These are phyloP conservation scores for Taurulus bubalis DNA, from an alignment of 2,113 vertebrate species.

Conservation along the genomic window DNA sequence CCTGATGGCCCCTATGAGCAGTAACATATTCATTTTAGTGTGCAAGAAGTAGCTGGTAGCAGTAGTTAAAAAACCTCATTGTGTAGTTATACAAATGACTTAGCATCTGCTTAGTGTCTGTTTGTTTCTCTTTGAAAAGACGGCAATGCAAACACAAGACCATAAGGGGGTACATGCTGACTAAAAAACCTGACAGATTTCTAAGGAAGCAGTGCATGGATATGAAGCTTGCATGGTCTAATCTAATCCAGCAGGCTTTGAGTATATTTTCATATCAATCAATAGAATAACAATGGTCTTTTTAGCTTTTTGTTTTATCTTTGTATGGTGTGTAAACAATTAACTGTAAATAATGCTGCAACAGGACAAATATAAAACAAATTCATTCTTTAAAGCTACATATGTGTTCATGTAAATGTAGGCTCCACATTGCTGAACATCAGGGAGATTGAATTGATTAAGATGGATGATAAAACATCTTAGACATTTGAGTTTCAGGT, in stretches of 20 bases:
- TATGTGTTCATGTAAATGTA: neutral
- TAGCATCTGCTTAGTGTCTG: neutral
- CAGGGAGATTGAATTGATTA: neutral
- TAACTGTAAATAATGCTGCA: neutral
- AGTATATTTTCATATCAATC: slow-evolving; percentile 23
- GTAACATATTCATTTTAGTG: slow-evolving; percentile 19
- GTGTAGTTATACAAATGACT: neutral
- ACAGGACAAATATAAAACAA: neutral
- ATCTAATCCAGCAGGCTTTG: slow-evolving; percentile 5
- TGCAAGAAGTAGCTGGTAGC: neutral
- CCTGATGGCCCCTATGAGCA: slow-evolving; percentile 43
- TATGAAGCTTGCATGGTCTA: neutral
- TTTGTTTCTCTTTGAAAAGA: slow-evolving; percentile 4
- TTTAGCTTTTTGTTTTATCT: slow-evolving; percentile 1
- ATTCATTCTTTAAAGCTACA: neutral
- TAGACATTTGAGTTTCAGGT: neutral
- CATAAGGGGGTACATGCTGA: neutral
- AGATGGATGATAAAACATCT: neutral
- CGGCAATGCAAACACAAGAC: neutral
- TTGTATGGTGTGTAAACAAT: slow-evolving; percentile 2
- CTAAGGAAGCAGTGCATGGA: neutral
- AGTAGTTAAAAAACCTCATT: neutral
- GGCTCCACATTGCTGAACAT: neutral
- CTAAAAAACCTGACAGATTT: neutral
- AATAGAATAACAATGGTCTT: slow-evolving; percentile 8